A percentile compares a stretch with the other conserved stretches of the same genome.
phyloP scores from a whole-genome alignment of 1,140 invertebrate genomes.

The Drosophila kikkawai region DNA sequence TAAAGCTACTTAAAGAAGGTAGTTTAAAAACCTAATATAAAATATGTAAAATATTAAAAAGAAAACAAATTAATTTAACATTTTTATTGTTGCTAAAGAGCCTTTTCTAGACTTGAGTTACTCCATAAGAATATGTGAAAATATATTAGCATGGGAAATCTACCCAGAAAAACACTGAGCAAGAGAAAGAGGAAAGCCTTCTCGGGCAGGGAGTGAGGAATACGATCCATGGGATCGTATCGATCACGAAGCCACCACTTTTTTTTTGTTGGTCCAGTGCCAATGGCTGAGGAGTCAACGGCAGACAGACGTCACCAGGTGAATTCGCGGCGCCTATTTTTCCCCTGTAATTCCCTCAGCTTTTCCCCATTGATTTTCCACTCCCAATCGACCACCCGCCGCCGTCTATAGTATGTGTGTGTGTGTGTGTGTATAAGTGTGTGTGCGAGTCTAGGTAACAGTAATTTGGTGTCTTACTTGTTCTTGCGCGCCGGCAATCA shows the following conservation, averaged over 20 bases:
- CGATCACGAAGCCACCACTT: conserved; percentile 36
- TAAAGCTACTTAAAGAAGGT: no score
- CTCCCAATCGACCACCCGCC: conserved; percentile 20
- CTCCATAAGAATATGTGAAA: neutral
- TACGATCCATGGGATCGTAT: conserved; percentile 18
- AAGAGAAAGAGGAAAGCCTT: conserved; percentile 22
- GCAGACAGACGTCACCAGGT: conserved; percentile 32
- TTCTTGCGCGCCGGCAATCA: conserved; percentile 81
- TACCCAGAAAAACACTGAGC: conserved; percentile 5
- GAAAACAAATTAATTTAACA: no score
- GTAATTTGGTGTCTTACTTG: conserved; percentile 82
- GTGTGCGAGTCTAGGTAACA: conserved; percentile 53
- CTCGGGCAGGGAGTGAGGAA: conserved; percentile 13
- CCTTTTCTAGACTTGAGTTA: neutral
- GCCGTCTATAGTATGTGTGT: neutral
- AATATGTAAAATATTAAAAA: no score
- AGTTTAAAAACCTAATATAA: neutral
- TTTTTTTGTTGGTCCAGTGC: conserved; percentile 37
- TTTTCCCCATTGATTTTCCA: conserved; percentile 18
- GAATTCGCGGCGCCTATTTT: conserved; percentile 40
- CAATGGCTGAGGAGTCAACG: conserved; percentile 27
- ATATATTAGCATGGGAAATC: conserved; percentile 70
- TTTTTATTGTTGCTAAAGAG: neutral
- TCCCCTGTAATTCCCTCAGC: neutral
- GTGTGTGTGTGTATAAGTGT: neutral